Conservation (phyloP, 2,797 vertebrate species). For the Ambastaia sidthimunki region DNA sequence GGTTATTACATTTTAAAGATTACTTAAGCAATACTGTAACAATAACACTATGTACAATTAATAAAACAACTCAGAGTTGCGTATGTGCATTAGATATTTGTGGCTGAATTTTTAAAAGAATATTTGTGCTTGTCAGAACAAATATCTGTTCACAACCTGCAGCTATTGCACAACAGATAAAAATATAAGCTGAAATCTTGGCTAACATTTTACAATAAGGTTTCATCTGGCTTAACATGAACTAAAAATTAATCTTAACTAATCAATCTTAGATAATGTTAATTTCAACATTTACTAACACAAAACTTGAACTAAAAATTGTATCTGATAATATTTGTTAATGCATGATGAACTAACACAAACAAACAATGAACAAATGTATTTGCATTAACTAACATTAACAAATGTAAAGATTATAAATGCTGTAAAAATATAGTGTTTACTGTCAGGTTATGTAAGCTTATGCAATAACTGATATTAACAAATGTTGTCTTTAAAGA, state of each 20-base stretch:
- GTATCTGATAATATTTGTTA: too few species aligned
- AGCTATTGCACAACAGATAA: not conserved
- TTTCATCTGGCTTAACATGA: not conserved
- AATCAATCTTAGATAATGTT: too few species aligned
- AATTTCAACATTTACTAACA: too few species aligned
- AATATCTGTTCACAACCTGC: not conserved
- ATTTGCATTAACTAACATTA: too few species aligned
- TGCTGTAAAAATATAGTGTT: too few species aligned
- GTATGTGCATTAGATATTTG: not conserved
- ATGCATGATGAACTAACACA: too few species aligned
- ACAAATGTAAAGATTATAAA: too few species aligned
- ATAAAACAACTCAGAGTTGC: not conserved
- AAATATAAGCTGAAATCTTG: not conserved
- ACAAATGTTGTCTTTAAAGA: not conserved
- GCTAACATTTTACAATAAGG: not conserved
- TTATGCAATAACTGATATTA: too few species aligned
- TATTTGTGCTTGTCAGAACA: constrained; percentile 1
- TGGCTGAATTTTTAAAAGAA: not conserved
- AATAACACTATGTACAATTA: not conserved
- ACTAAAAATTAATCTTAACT: not conserved
- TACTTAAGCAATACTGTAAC: not conserved
- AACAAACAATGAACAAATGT: too few species aligned
- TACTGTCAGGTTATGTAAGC: too few species aligned
- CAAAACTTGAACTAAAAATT: too few species aligned
- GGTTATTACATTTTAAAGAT: not conserved